Evolutionary conservation across 1,140 invertebrate species (phyloP).

Genomic region (Nymphalis io): DNA sequence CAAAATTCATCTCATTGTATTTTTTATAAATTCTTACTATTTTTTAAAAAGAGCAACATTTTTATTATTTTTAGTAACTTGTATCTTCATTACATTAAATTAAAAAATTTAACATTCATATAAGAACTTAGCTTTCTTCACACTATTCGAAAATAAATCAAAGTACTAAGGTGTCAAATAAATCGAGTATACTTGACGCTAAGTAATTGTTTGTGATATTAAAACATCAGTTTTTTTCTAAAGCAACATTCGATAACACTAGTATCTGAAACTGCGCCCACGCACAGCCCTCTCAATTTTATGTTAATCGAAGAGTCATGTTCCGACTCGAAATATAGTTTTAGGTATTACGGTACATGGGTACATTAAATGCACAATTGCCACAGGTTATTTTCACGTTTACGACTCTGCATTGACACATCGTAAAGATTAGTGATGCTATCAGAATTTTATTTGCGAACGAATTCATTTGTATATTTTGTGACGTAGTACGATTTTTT

Average conservation of each 20-base stretch:
- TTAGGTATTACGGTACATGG: conserved; percentile 56
- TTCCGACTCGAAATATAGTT: conserved; percentile 57
- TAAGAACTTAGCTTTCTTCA: too few species aligned
- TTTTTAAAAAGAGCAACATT: too few species aligned
- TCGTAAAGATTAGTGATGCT: conserved; percentile 63
- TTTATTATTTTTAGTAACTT: too few species aligned
- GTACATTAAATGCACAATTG: conserved; percentile 63
- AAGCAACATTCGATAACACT: conserved; percentile 28
- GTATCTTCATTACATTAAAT: too few species aligned
- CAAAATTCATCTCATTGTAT: too few species aligned
- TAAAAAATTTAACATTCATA: too few species aligned
- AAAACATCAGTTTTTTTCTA: conserved; percentile 13
- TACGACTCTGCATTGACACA: conserved; percentile 66
- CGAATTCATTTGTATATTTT: conserved; percentile 16
- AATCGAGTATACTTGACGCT: neutral
- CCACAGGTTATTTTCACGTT: conserved; percentile 61
- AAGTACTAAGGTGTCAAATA: neutral
- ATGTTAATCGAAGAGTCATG: conserved; percentile 80
- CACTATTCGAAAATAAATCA: neutral
- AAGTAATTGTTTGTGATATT: neutral
- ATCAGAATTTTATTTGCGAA: conserved; percentile 28
- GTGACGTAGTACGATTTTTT: neutral
- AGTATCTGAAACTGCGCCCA: conserved; percentile 57
- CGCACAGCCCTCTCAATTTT: conserved; percentile 69
- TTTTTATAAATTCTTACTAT: too few species aligned